Percentiles rank a stretch among this genome's conserved stretches.
phyloP scores from a whole-genome alignment of 2,113 vertebrate species.

The Microtus ochrogaster region DNA sequence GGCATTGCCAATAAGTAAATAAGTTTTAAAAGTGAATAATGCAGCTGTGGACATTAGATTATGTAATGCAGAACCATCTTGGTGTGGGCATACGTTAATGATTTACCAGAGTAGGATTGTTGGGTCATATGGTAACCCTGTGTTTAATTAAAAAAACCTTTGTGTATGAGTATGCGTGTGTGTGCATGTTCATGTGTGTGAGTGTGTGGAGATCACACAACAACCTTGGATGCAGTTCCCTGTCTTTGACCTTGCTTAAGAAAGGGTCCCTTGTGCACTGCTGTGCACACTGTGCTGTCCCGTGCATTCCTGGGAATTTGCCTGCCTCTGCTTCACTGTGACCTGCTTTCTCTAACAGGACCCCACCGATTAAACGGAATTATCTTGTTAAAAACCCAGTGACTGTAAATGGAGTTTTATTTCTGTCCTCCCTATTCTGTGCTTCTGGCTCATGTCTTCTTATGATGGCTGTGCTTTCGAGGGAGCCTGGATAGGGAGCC shows the following conservation, averaged over 20 bases:
- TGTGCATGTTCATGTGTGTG: neutral
- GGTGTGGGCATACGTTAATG: neutral
- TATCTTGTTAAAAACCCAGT: neutral
- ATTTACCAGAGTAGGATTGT: neutral
- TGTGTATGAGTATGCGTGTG: neutral
- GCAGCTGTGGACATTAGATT: neutral
- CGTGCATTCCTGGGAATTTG: neutral
- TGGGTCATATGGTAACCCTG: neutral
- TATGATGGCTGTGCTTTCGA: neutral
- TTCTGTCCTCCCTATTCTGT: neutral
- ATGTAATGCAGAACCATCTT: neutral
- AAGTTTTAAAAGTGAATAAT: neutral
- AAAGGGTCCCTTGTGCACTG: neutral
- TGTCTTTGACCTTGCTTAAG: neutral
- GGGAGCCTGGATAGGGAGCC: neutral
- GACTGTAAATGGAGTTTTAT: neutral
- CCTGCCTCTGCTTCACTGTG: neutral
- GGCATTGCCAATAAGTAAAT: neutral
- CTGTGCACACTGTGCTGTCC: neutral
- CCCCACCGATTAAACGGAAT: neutral
- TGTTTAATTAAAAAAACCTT: neutral
- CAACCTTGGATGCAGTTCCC: neutral
- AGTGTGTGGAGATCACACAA: neutral
- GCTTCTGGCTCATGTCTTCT: neutral
- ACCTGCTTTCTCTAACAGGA: neutral